Evolutionary conservation across 2,797 vertebrate species (phyloP), one percentile per base, ranked within the genome.

Genomic region (Distichodus sexfasciatus): DNA sequence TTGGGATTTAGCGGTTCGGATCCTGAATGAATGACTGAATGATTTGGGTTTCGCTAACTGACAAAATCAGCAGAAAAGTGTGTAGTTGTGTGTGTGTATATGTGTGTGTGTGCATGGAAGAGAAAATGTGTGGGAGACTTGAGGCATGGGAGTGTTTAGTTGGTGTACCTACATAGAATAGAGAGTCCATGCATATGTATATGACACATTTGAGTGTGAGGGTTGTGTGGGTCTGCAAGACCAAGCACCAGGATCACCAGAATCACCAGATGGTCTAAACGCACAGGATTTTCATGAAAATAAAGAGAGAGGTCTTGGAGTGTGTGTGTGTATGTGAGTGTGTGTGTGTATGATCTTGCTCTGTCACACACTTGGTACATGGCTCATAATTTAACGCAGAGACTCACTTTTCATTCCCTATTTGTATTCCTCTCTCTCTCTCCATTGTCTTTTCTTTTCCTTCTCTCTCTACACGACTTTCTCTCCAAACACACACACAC

Each of bases 371-470:
- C 24, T 69, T 43, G 19, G 41, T 54, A 38, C 11, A 21, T 6
- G 4, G 36, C 21, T 41, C n/a, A n/a, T n/a, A n/a, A n/a, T n/a
- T 24, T 10, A 15, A 33, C 29, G 10, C 14, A 40, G 3, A 14
- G 33, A 21, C 24, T 70, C 48, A 35, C 62, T 62, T 44, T 70
- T 24, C 43, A 54, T n/a, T n/a, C n/a, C n/a, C n/a, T n/a, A n/a
- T n/a, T n/a, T n/a, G n/a, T n/a, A n/a, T n/a, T n/a, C n/a, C n/a
- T n/a, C n/a, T n/a, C n/a, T n/a, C n/a, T n/a, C n/a, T n/a, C n/a
- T n/a, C n/a, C n/a, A n/a, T n/a, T n/a, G n/a, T n/a, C 28, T 48
- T 12, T 43, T n/a, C 36, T 19, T 54, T 44, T 21, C 28, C 19
- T 0, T 38, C 15, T 41, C 2, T 41, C 14, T 47, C 3, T 17